phyloP scores from a whole-genome alignment of 2,888 invertebrate genomes.

The Plebejus anna region DNA sequence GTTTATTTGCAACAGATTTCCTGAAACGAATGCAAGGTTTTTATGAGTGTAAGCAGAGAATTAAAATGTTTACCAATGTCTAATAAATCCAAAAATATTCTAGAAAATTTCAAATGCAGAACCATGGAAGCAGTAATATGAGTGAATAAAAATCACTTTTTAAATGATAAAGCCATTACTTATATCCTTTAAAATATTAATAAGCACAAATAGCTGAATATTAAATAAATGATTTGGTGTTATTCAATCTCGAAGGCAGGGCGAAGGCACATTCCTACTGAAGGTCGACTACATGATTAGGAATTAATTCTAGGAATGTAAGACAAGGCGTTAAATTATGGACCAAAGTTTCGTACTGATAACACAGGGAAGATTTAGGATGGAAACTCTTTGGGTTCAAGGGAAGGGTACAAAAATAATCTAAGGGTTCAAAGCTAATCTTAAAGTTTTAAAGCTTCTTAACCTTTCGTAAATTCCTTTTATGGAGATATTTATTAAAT shows the following conservation, averaged over 20 bases:
- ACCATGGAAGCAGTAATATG: no score
- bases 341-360: background rate
- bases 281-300: slow-evolving; percentile 22
- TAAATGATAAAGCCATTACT: background rate
- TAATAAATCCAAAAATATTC: no score
- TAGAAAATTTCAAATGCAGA: no score
- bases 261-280: slow-evolving; percentile 14
- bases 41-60: no score
- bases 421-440: background rate
- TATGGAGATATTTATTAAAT: no score
- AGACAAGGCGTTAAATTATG: slow-evolving; percentile 9
- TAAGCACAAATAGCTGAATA: slow-evolving; percentile 4
- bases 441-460: background rate
- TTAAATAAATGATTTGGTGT: background rate
- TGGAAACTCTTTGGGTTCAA: background rate
- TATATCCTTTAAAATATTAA: background rate
- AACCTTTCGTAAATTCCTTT: no score
- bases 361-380: background rate
- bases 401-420: background rate
- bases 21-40: no score
- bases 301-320: slow-evolving; percentile 23
- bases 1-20: no score
- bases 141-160: no score
- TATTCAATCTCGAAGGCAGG: background rate
- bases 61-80: no score